Base-by-base conservation (phyloP, 2,113 vertebrate genomes). In the Gallinago jamesoni region DNA sequence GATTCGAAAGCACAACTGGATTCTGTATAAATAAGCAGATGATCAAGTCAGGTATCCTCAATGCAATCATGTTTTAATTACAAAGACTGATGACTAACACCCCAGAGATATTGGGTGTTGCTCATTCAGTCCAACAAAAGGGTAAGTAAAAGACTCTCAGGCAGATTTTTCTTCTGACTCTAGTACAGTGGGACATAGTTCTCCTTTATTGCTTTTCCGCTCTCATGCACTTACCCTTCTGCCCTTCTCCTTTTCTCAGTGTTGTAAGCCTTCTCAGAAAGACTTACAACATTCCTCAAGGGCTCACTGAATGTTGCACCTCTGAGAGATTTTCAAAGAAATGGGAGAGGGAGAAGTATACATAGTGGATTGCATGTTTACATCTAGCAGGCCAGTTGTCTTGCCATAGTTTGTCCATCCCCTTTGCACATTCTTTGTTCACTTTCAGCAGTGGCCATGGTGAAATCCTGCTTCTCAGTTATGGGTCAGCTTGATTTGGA, bases 201-300 rank as follows among this genome's bases (percentile, higher is more conserved):
- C 13, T 72, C 9, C 20, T 83, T 91, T 48, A 56, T 12, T 64
- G 48, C 17, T 62, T 80, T 90, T 48, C 24, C 11, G 28, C 35
- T 68, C 3, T 33, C 1, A 0, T 83, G 11, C 30, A 68, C 6
- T 59, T 69, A 59, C 15, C 8, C 35, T 81, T 93, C 25, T 52
- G 17, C 12, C n/a, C 41, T 75, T 72, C 27, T 24, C 15, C 31
- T 84, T 87, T 45, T 50, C 19, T 70, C 55, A 30, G 45, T 41
- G 21, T 79, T 75, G 17, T 59, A 50, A 64, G 21, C 21, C 48
- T 80, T 92, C 72, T 88, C 72, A 59, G n/a, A 77, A 86, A 62
- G 35, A 66, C 17, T 85, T 43, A 43, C 41, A 48, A 86, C 75
- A 94, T 97, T 97, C 86, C 92, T 93, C 79, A 90, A 43, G 59